phyloP scores from a whole-genome alignment of 2,797 vertebrate species.

The Xenops minutus region DNA sequence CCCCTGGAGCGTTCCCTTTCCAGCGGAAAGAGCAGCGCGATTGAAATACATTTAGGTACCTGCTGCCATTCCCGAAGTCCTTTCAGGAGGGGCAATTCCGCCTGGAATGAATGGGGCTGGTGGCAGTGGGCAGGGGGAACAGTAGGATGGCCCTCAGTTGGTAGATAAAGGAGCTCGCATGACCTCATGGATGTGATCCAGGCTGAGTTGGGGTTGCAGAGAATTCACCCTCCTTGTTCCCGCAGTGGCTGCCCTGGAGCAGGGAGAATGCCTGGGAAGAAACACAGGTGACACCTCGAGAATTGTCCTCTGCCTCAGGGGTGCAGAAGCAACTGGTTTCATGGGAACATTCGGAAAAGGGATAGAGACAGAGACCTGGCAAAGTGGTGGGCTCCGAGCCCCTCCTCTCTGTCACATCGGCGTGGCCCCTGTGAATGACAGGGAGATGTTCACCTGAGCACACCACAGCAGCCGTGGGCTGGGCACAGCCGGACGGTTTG shows the following conservation, averaged over 20 bases:
- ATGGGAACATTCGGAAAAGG: rapidly evolving
- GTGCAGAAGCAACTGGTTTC: background rate
- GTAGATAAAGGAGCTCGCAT: rapidly evolving
- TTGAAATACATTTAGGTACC: background rate
- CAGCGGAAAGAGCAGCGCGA: background rate
- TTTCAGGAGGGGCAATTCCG: background rate
- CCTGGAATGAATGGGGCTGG: rapidly evolving
- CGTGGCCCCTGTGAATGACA: rapidly evolving
- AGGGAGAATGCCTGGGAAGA: background rate
- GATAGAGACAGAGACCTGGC: background rate
- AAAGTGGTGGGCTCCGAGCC: background rate
- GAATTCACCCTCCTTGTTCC: background rate
- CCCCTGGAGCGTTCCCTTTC: background rate
- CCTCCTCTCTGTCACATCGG: background rate
- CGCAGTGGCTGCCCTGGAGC: background rate
- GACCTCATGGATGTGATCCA: rapidly evolving
- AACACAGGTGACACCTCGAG: rapidly evolving
- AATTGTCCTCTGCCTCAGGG: background rate
- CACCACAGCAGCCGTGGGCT: rapidly evolving
- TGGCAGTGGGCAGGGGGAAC: no score
- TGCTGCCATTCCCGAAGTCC: background rate
- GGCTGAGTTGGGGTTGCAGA: rapidly evolving
- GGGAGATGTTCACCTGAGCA: background rate
- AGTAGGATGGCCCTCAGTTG: background rate
- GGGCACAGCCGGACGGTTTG: background rate